Base-by-base conservation (phyloP, 2,113 vertebrate species). In the Parus major region DNA sequence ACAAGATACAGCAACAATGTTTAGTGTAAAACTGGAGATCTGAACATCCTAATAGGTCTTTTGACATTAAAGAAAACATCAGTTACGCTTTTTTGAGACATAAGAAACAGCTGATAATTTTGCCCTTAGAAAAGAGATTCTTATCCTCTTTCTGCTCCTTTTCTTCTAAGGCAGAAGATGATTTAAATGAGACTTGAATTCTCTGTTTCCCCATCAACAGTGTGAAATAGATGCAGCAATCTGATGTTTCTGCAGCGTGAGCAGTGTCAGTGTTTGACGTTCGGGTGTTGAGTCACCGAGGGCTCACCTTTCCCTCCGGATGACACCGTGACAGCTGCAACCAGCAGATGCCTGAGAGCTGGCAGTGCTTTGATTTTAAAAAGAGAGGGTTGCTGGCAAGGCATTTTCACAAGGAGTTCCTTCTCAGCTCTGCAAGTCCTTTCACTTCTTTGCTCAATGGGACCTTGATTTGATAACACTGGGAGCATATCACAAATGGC, bases 281-380 rank as follows among this genome's bases (percentile, higher is more conserved):
- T 80, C 0, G 3, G n/a, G 15, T 66, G 83, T 79, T 93, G 90
- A 97, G 63, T 94, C 88, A 90, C 86, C 1, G 1, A 82, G 82
- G 82, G 85, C 86, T 97, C 87, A 86, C 95, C 93, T 96, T 96
- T 95, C 91, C 71, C 90, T 92, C 52, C 33, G 78, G 93, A 96
- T 95, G 91, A 95, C 82, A 89, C 89, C 0, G 25, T 92, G 96
- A 94, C 92, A 96, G 93, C 95, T 95, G 92, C 91, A 92, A 63
- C 83, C 91, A 87, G 92, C 87, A 95, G 93, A 94, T 93, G 80
- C 53, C 63, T 52, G 82, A 84, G 92, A 94, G 88, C 75, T 92
- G 88, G 75, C 71, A 81, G 55, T n/a, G 57, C 75, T 88, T 86
- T 90, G 78, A 92, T 86, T 95, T 72, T 3, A 33, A 83, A 85